These are phyloP conservation scores for Epistrophe eligans DNA, from an alignment of 2,888 invertebrate species.

Conservation along the genomic window DNA sequence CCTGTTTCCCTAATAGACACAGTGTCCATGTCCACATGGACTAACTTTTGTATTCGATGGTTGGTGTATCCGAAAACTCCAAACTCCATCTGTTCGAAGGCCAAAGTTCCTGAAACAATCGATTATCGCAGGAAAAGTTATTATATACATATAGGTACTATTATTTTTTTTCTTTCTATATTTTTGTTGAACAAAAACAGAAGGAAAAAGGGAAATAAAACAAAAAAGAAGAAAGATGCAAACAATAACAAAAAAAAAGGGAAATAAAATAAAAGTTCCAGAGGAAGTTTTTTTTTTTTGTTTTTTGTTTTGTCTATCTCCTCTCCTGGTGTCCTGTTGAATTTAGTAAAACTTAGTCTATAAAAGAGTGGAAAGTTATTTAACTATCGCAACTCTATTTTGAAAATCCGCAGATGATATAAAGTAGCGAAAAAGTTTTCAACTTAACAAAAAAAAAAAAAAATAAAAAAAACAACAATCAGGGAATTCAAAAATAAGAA, in stretches of 20 bases:
- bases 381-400: slow-evolving; percentile 76
- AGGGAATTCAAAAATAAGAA: slow-evolving; percentile 49
- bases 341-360: slow-evolving; percentile 73
- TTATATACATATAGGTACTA: background rate
- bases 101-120: slow-evolving; percentile 71
- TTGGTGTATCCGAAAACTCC: slow-evolving; percentile 48
- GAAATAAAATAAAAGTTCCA: slow-evolving; percentile 59
- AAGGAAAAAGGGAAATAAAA: slow-evolving; percentile 23
- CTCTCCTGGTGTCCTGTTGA: slow-evolving; percentile 71
- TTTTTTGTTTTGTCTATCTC: slow-evolving; percentile 50
- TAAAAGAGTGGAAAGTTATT: slow-evolving; percentile 74
- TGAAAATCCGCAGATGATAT: slow-evolving; percentile 76
- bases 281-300: slow-evolving; percentile 67
- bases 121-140: slow-evolving; percentile 63
- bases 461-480: slow-evolving; percentile 35
- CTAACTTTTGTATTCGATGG: slow-evolving; percentile 52
- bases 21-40: slow-evolving; percentile 55
- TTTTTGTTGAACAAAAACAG: slow-evolving; percentile 28
- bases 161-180: slow-evolving; percentile 9
- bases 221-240: slow-evolving; percentile 1
- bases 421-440: slow-evolving; percentile 74
- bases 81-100: slow-evolving; percentile 69
- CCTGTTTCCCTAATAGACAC: slow-evolving; percentile 60
- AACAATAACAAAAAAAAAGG: slow-evolving; percentile 38
- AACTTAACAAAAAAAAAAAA: slow-evolving; percentile 56